A percentile compares a stretch with the other conserved stretches of the same genome.
These are phyloP conservation scores for Hedya salicella DNA, from an alignment of 2,888 invertebrate species.

Conservation along the genomic window DNA sequence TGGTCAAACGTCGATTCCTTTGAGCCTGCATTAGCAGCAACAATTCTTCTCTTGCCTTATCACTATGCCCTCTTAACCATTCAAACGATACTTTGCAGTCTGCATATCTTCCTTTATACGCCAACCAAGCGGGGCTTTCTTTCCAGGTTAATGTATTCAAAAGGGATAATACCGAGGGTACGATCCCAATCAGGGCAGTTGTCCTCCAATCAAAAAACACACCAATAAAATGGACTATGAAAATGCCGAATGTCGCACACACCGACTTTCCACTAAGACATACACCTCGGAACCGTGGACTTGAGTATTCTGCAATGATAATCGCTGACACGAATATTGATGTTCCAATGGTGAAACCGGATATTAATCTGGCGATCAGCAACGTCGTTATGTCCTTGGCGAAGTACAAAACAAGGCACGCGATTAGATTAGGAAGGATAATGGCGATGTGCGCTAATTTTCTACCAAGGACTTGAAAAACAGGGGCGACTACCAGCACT, in stretches of 20 bases:
- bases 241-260: constrained; percentile 58
- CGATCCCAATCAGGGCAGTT: constrained; percentile 54
- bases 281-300: constrained; percentile 63
- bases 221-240: constrained; percentile 56
- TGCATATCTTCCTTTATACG: constrained; percentile 72
- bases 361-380: constrained; percentile 56
- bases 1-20: constrained; percentile 48
- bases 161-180: constrained; percentile 55
- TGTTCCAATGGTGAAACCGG: constrained; percentile 58
- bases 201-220: constrained; percentile 59
- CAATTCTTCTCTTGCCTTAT: constrained; percentile 54
- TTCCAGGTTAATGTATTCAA: constrained; percentile 74
- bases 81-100: constrained; percentile 79
- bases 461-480: constrained; percentile 39
- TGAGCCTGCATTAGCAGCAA: constrained; percentile 59
- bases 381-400: constrained; percentile 53
- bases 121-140: constrained; percentile 87
- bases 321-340: constrained; percentile 61
- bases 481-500: constrained; percentile 28
- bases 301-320: constrained; percentile 65
- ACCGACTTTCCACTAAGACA: constrained; percentile 66
- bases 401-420: constrained; percentile 60
- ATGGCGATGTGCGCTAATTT: constrained; percentile 18
- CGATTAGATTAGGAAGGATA: constrained; percentile 58
- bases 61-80: constrained; percentile 75